These are phyloP conservation scores for Pandemis cinnamomeana DNA, from an alignment of 2,888 invertebrate genomes.

Conservation along the genomic window DNA sequence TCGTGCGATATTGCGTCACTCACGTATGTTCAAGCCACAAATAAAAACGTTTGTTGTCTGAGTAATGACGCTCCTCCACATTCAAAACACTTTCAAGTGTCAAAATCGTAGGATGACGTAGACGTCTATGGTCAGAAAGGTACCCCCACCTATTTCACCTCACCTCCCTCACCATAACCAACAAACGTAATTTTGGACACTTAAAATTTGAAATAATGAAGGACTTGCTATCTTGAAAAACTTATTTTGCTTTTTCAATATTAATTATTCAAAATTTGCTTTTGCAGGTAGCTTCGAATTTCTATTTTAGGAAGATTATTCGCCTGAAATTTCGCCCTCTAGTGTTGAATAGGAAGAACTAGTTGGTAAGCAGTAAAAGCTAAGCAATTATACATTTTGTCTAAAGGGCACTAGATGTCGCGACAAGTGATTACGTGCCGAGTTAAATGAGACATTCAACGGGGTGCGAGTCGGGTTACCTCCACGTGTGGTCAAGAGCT, in stretches of 20 bases:
- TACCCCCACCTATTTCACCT: too few species aligned
- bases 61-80: not conserved
- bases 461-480: too few species aligned
- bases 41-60: not conserved
- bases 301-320: too few species aligned
- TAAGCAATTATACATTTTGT: not conserved
- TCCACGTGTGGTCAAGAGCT: too few species aligned
- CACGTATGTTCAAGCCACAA: conserved; percentile 11
- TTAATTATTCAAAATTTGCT: too few species aligned
- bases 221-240: too few species aligned
- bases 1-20: conserved; percentile 86
- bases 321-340: not conserved
- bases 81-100: too few species aligned
- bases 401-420: not conserved
- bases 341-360: not conserved
- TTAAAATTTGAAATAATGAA: not conserved
- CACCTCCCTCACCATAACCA: too few species aligned
- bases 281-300: too few species aligned
- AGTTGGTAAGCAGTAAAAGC: not conserved
- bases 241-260: not conserved
- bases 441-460: not conserved
- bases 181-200: too few species aligned
- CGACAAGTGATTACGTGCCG: not conserved
- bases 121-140: too few species aligned
- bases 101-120: too few species aligned